These are phyloP conservation scores for western clawed frog (Xenopus tropicalis) DNA, from an alignment of 2,113 vertebrate species.

Conservation along the genomic window DNA sequence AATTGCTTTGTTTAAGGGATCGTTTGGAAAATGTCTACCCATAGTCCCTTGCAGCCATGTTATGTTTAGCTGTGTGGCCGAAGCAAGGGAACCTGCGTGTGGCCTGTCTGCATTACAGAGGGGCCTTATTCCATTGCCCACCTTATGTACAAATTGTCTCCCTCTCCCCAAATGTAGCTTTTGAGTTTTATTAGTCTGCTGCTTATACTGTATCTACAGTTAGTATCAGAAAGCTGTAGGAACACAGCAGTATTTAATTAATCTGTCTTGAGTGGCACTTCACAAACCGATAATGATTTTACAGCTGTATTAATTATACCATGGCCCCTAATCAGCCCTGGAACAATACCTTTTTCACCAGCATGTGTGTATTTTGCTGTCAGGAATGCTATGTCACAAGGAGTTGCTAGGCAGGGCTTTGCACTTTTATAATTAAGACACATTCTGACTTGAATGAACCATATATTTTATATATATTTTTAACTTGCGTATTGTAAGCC, in stretches of 20 bases:
- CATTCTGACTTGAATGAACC: neutral
- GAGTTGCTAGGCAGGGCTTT: neutral
- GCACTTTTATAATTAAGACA: constrained; percentile 1
- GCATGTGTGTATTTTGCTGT: neutral
- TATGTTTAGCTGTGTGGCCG: neutral
- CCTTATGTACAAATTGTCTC: constrained; percentile 2
- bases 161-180: neutral
- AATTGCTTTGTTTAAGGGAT: neutral
- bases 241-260: constrained; percentile 21
- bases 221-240: neutral
- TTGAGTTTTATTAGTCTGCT: constrained; percentile 15
- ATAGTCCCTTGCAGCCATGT: neutral
- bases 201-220: neutral
- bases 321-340: neutral
- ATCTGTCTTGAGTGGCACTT: constrained; percentile 4
- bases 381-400: neutral
- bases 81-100: neutral
- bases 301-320: constrained; percentile 12
- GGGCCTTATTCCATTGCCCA: neutral
- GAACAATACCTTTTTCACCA: neutral
- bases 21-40: neutral
- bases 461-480: neutral
- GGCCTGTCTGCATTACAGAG: neutral
- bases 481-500: constrained; percentile 9
- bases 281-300: constrained; percentile 13